phyloP scores from a whole-genome alignment of 2,797 vertebrate genomes.

The Argyrosomus regius region DNA sequence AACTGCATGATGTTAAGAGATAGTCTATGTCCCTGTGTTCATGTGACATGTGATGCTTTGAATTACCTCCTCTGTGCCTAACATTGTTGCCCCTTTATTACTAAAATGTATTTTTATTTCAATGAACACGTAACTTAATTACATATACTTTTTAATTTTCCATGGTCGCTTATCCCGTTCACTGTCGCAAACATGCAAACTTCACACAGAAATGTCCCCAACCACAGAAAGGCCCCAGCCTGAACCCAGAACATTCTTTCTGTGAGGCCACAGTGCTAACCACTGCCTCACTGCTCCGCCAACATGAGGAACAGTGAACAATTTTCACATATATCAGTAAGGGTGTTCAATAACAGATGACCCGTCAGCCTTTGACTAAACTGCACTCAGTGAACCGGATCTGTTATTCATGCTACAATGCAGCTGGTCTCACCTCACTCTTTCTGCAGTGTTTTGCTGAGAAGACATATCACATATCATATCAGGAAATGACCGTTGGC shows the following conservation, averaged over 20 bases:
- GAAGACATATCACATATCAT: neutral
- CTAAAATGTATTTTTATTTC: neutral
- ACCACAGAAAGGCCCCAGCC: too few species aligned
- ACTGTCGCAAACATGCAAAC: too few species aligned
- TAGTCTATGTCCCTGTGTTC: neutral
- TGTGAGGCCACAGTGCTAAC: too few species aligned
- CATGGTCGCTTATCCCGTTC: too few species aligned
- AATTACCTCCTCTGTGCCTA: neutral
- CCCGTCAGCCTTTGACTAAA: neutral
- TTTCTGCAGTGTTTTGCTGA: neutral
- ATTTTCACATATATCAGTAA: neutral
- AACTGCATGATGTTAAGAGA: neutral
- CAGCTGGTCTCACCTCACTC: conserved; percentile 4
- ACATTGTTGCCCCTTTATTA: neutral
- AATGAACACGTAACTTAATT: too few species aligned
- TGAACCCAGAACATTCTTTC: too few species aligned
- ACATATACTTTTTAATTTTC: too few species aligned
- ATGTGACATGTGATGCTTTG: neutral
- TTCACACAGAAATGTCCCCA: too few species aligned
- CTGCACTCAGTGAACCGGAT: conserved; percentile 4
- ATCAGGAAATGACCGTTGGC: conserved; percentile 13
- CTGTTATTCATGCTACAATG: neutral
- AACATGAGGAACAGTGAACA: neutral
- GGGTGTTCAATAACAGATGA: neutral
- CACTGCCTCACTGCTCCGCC: too few species aligned